phyloP scores from a whole-genome alignment of 2,888 invertebrate species.

The Isotomurus palustris region DNA sequence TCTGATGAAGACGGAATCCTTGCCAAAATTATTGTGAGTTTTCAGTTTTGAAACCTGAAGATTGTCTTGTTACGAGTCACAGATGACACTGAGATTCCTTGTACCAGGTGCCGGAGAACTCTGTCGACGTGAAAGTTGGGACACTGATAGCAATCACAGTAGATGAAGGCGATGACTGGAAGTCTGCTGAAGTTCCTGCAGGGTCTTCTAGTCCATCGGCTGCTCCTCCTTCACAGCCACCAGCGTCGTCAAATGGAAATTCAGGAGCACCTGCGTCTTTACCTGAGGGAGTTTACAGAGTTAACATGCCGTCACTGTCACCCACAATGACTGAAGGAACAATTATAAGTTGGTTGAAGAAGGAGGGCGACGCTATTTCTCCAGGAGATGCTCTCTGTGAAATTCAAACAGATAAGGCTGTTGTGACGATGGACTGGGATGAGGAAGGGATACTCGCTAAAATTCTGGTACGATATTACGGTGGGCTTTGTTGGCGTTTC shows the following conservation, averaged over 20 bases:
- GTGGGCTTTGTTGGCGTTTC: background rate
- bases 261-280: background rate
- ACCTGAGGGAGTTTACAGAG: background rate
- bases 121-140: slow-evolving; percentile 57
- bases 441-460: slow-evolving; percentile 60
- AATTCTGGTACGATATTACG: slow-evolving; percentile 53
- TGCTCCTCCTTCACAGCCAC: slow-evolving; percentile 15
- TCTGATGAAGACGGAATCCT: slow-evolving; percentile 59
- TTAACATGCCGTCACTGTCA: slow-evolving; percentile 59
- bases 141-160: slow-evolving; percentile 60
- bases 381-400: slow-evolving; percentile 62
- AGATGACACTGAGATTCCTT: too few species aligned
- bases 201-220: slow-evolving; percentile 35
- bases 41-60: background rate
- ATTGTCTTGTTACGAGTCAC: background rate
- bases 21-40: slow-evolving; percentile 59
- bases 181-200: slow-evolving; percentile 53
- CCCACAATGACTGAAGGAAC: slow-evolving; percentile 62
- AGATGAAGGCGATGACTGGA: slow-evolving; percentile 61
- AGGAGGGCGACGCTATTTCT: slow-evolving; percentile 55
- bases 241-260: slow-evolving; percentile 4
- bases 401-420: slow-evolving; percentile 63
- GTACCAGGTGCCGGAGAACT: slow-evolving; percentile 54
- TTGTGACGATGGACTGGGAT: slow-evolving; percentile 59
- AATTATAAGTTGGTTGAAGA: slow-evolving; percentile 57